Evolutionary conservation across 1,140 invertebrate species (phyloP), one percentile per base, ranked within the genome.

Genomic region (Anadara kagoshimensis): DNA sequence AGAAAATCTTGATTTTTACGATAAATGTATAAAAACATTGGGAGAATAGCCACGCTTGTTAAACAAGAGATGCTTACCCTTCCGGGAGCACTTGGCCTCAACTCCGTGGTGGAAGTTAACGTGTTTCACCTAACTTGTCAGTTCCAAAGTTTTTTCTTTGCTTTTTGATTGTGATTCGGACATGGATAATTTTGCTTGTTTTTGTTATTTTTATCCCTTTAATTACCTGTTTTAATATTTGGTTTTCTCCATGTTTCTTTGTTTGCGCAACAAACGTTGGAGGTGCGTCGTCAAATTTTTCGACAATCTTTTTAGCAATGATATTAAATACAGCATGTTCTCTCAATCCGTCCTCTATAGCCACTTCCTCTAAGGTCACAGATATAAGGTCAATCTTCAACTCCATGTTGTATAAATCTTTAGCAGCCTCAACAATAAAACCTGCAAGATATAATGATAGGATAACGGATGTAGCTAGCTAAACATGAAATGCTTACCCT

Each of bases 231-330:
- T 82, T 58, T 22, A 78, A 53, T 12, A 84, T 84, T 58, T 84
- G 82, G 54, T 61, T 66, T 66, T 84, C 82, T 10, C 76, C 78
- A 61, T 84, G 72, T 69, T 84, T 84, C 53, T 77, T 81, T n/a
- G 82, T 84, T 43, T 84, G 82, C 5, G 80, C 80, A 12, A 84
- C 72, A 65, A 84, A 81, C n/a, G 82, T 84, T 44, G 82, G 82
- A 5, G 82, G 75, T 5, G 59, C 70, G n/a, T 79, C 77, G 14
- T 70, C 63, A 18, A 74, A 54, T 7, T 65, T 65, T 36, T 79
- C 77, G 24, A 65, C 58, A n/a, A 78, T 78, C 58, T 77, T 76
- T 51, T 73, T 81, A 7, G 77, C 80, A 7, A 74, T 64, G 29
- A 84, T 79, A 61, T 75, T 63, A 24, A 81, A 79, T 16, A 77